Conservation (phyloP, 1,140 invertebrate genomes). For the Sitodiplosis mosellana region DNA sequence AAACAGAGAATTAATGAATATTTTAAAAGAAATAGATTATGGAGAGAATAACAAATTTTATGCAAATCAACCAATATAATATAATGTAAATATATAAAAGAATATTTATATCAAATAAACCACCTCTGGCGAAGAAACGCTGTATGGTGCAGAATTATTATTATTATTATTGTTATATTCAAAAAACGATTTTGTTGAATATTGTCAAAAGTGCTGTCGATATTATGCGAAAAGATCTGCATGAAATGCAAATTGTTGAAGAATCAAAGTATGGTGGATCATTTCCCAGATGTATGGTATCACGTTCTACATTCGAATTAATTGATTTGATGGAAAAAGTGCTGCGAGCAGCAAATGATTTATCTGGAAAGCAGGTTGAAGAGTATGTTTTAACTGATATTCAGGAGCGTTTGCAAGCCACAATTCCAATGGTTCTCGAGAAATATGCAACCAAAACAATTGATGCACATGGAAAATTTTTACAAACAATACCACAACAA, state of each 20-base stretch:
- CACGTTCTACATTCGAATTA: constrained; percentile 35
- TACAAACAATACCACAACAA: constrained; percentile 69
- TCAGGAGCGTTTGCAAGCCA: constrained; percentile 46
- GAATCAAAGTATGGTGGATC: constrained; percentile 10
- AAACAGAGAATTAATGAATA: too few relatives aligned
- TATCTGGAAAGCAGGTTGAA: constrained; percentile 33
- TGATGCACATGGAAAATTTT: constrained; percentile 53
- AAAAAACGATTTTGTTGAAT: constrained; percentile 56
- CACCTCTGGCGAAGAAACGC: too few relatives aligned
- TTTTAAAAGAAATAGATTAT: too few relatives aligned
- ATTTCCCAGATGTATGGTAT: constrained; percentile 44
- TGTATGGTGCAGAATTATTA: too few relatives aligned
- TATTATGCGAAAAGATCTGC: constrained; percentile 66
- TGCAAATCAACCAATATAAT: too few relatives aligned
- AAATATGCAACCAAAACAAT: constrained; percentile 60
- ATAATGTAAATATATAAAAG: too few relatives aligned
- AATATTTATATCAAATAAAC: too few relatives aligned
- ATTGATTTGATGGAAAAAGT: constrained; percentile 49
- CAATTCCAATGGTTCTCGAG: constrained; percentile 48
- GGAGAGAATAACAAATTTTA: too few relatives aligned
- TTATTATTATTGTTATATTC: constrained; percentile 51
- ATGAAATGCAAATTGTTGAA: constrained; percentile 33
- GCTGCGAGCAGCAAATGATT: constrained; percentile 26
- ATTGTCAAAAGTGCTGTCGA: constrained; percentile 46
- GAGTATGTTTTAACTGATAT: constrained; percentile 37